Base-by-base conservation (phyloP, 2,888 invertebrate species). In the Orchestes rusci region DNA sequence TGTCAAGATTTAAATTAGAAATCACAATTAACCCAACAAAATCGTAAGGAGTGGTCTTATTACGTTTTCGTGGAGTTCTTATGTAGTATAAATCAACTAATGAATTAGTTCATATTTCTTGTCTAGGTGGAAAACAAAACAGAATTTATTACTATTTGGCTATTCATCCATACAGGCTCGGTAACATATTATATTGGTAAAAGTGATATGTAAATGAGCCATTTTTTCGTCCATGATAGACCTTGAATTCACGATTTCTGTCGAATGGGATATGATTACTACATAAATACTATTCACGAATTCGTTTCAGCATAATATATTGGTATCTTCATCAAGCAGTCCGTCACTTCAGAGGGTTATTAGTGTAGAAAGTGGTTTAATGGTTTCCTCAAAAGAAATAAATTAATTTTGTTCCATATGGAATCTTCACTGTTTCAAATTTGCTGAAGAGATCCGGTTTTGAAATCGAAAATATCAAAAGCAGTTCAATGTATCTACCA, bases 181-280 rank as follows among this genome's bases (percentile, higher is more conserved):
- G 46, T 46, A 42, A 46, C 46, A 42, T 46, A 42, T 36, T 33
- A 16, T 45, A 39, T 42, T 41, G 40, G 40, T 46, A 46, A 46
- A 46, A 46, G 46, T n/a, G n/a, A n/a, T 46, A 46, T 46, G 46
- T 46, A 46, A 46, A 46, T 46, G 46, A 46, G 46, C 31, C 29
- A 32, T 33, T 36, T 42, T 33, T 42, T 39, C n/a, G n/a, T 30
- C 36, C 37, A 36, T 17, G 29, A 41, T 37, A 41, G 19, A 27
- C 32, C 41, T 30, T 37, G 23, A 37, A 37, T 39, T 39, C 17
- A 34, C 17, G 16, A 27, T 37, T n/a, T n/a, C n/a, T n/a, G n/a
- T n/a, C n/a, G n/a, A n/a, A n/a, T n/a, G n/a, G n/a, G n/a, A n/a
- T n/a, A n/a, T n/a, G n/a, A n/a, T n/a, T n/a, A n/a, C n/a, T n/a